Base-by-base conservation (phyloP, 2,797 vertebrate genomes). In the Pterois miles region DNA sequence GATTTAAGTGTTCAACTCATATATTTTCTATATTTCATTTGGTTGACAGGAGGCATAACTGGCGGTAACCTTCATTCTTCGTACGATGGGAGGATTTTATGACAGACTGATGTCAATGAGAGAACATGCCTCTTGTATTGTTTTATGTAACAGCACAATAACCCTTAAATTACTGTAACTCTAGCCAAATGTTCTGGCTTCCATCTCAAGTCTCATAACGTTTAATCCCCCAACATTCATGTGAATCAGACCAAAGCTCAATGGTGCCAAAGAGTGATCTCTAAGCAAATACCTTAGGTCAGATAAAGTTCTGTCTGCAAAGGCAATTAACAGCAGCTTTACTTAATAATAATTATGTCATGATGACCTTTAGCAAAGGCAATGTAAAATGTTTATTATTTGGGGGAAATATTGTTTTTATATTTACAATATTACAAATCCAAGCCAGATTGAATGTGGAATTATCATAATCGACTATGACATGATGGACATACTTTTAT, bases 381-480 rank as follows among this genome's bases (percentile, higher is more conserved):
- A 60, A 58, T 2, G 0, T 29, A 1, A 43, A 38, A 34, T 40
- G 11, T 34, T 78, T 58, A 14, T 59, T 40, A 8, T 38, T 22
- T 50, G 6, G 12, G 18, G 20, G 33, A 60, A 70, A 65, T 68
- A 48, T 52, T 65, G 12, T 40, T n/a, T 0, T 2, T 70, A 8
- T 36, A 57, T 79, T 74, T 50, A 9, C 13, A 54, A 34, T 66
- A 29, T 72, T 72, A 52, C 8, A 43, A 53, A 59, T 20, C 8
- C 0, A 2, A 48, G 36, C 5, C 5, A 38, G 11, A 64, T 50
- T 3, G 2, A 48, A 59, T 43, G 16, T 20, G 9, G 18, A 73
- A 34, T 40, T 1, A 38, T 64, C 9, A 20, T 8, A 59, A 54
- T 65, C 2, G 34, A 60, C 20, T 56, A 43, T 65, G 29, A 38